Conservation (phyloP, 2,113 vertebrate genomes). For the Thymallus thymallus region DNA sequence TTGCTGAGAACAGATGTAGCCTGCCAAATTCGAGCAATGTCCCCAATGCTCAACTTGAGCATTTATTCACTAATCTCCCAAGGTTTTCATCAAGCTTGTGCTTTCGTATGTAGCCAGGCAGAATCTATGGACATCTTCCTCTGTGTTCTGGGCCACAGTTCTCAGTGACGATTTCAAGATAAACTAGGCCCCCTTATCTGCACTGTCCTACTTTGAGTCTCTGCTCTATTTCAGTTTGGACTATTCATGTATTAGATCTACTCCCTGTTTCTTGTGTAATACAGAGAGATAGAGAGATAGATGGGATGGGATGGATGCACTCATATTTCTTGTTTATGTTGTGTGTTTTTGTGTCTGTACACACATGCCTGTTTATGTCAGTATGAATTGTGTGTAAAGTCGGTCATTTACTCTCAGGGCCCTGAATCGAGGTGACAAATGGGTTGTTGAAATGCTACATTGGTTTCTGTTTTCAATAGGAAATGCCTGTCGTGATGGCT, state of each 20-base stretch:
- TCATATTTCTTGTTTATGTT: background rate
- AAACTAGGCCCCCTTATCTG: slow-evolving; percentile 46
- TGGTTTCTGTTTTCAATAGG: too few species aligned
- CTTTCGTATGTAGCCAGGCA: slow-evolving; percentile 20
- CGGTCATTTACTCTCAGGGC: too few species aligned
- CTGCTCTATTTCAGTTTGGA: slow-evolving; percentile 40
- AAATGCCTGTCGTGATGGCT: too few species aligned
- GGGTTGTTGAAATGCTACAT: too few species aligned
- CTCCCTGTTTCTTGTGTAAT: slow-evolving; percentile 24
- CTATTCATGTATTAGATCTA: slow-evolving; percentile 33
- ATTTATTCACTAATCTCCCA: slow-evolving; percentile 58
- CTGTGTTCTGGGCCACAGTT: slow-evolving; percentile 21
- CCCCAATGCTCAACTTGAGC: slow-evolving; percentile 52
- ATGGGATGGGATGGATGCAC: too few species aligned
- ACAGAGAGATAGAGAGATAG: too few species aligned
- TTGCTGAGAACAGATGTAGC: slow-evolving; percentile 4
- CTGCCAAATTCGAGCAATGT: background rate
- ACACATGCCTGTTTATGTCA: too few species aligned
- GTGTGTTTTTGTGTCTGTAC: too few species aligned
- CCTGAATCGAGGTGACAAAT: too few species aligned
- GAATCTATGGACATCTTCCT: slow-evolving; percentile 29
- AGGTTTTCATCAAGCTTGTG: slow-evolving; percentile 56
- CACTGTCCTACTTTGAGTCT: slow-evolving; percentile 62
- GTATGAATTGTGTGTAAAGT: too few species aligned
- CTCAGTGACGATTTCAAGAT: slow-evolving; percentile 25